phyloP scores from a whole-genome alignment of 2,888 invertebrate genomes.

The Eustalomyia histrio region DNA sequence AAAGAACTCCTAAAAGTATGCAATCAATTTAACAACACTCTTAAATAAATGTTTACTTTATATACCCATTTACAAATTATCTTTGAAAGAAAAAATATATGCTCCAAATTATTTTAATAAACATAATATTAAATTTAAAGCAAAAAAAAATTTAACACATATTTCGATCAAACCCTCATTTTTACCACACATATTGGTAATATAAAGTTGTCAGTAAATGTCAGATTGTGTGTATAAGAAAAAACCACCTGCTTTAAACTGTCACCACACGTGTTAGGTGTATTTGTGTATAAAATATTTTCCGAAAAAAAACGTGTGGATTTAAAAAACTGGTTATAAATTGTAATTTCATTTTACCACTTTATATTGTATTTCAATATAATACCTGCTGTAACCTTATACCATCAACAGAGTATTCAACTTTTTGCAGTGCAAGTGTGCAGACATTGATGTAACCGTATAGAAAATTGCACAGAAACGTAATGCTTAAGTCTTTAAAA shows the following conservation, averaged over 20 bases:
- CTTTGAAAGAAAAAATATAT: not conserved
- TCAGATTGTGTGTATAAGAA: constrained; percentile 40
- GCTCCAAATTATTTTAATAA: not conserved
- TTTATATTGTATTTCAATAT: constrained; percentile 40
- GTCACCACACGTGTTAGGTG: constrained; percentile 31
- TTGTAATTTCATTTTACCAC: constrained; percentile 10
- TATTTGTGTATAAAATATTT: not conserved
- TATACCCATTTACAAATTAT: not conserved
- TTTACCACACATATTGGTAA: constrained; percentile 35
- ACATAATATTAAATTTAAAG: not conserved
- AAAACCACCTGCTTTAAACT: constrained; percentile 55
- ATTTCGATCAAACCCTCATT: not conserved
- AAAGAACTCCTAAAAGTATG: too few relatives aligned
- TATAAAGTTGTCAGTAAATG: constrained; percentile 51
- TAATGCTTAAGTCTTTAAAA: constrained; percentile 55
- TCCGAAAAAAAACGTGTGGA: not conserved
- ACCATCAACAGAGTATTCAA: constrained; percentile 6
- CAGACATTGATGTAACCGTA: not conserved
- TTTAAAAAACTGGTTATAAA: constrained; percentile 5
- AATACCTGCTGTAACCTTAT: not conserved
- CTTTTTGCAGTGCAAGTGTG: not conserved
- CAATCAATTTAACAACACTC: too few relatives aligned
- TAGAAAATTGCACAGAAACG: constrained; percentile 33
- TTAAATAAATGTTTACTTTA: not conserved
- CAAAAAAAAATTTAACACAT: not conserved